Base-by-base conservation (phyloP, 92 coral and sea anemone genomes). In the Paragorgia papillata region DNA sequence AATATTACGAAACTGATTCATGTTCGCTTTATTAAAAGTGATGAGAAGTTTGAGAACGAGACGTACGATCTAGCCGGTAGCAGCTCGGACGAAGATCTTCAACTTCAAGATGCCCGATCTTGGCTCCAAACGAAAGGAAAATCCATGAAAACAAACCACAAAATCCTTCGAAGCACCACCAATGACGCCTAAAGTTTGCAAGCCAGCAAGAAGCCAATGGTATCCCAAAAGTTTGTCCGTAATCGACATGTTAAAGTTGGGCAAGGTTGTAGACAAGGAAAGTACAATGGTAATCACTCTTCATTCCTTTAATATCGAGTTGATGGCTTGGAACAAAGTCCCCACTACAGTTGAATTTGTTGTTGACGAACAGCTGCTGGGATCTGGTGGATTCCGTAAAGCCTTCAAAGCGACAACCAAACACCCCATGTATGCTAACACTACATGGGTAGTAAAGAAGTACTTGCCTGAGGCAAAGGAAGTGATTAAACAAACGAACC, bases 271-370 rank as follows among this genome's bases (percentile, higher is more conserved):
- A 13, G 25, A 49, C 9, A 15, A 69, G 12, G 8, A 49, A 48
- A 9, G 43, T 7, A 69, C 76, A 0, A 69, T 41, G 0, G 76
- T 69, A 3, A 17, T 69, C 26, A 25, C 22, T 30, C n/a, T 51
- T 0, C 35, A 69, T 24, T 10, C 9, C 1, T 69, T 69, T 27
- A 30, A 48, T 0, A 51, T 69, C 1, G 61, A 69, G 18, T 8
- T 27, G 0, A 15, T 48, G 26, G 17, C 62, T 15, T 69, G 76
- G 76, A 21, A 26, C 41, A 25, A 49, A 19, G 43, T 69, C 26
- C 76, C 76, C 21, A 69, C 76, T 13, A 51, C 62, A 0, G 76
- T 69, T 48, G 76, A 69, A 17, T 51, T 48, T 30, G 2, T 69
- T 26, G 76, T 26, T 26, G 61, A 25, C 2, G 35, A 49, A 33